Evolutionary conservation across 2,888 invertebrate species (phyloP).

Genomic region (Apocheima hispidaria): DNA sequence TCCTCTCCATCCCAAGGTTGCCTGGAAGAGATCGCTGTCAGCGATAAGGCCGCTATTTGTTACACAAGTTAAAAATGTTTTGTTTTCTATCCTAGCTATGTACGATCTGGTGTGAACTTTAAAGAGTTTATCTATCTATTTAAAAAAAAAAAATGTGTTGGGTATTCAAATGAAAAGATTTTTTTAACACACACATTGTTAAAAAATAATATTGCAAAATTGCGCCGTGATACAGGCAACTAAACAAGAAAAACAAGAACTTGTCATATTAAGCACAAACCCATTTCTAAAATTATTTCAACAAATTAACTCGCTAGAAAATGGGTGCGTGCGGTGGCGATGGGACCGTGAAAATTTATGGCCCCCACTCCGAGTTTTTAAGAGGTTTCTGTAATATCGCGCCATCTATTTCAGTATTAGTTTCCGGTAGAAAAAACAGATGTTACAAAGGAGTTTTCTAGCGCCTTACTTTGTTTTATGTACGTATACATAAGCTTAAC

Average conservation of each 20-base stretch:
- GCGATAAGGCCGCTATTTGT: no score
- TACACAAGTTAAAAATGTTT: no score
- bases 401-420: constrained; percentile 31
- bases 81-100: no score
- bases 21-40: no score
- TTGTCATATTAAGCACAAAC: neutral
- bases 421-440: constrained; percentile 12
- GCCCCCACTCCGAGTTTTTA: constrained; percentile 58
- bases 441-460: neutral
- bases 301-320: constrained; percentile 38
- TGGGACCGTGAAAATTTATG: constrained; percentile 63
- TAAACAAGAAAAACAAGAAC: neutral
- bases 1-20: no score
- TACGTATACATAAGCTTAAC: no score
- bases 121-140: no score
- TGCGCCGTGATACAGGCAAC: neutral
- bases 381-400: constrained; percentile 51
- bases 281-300: constrained; percentile 12
- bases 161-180: no score
- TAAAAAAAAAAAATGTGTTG: no score
- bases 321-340: constrained; percentile 39
- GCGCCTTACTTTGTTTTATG: neutral
- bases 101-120: no score
- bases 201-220: no score
- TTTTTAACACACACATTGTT: no score